Evolutionary conservation across 2,797 vertebrate genomes (phyloP), one percentile per base, ranked within the genome.

Genomic region (Molossus molossus): DNA sequence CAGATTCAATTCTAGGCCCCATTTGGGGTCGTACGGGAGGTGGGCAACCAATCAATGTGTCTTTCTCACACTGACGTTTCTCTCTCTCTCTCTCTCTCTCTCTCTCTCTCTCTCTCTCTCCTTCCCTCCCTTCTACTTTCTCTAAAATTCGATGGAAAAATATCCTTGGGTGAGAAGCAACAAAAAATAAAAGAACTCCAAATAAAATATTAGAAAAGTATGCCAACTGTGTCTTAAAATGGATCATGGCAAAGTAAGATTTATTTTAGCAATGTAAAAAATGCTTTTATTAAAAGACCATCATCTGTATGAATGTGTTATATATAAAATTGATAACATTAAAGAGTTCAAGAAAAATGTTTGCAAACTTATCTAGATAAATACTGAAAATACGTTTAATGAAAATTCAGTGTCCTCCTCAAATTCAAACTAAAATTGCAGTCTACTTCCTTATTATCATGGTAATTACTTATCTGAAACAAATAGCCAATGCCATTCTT

Each of bases 311-410:
- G 48, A 33, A 75, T n/a, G 17, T 87, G 20, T 69, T 77, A 67
- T 57, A 40, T 53, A 69, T 50, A 77, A 70, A 84, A 69, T 4
- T 50, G 40, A 84, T 69, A 13, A 40, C 40, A 50, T 67, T 53
- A 62, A 90, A 33, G 5, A 7, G n/a, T 58, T 84, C 69, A 69
- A 84, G 62, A n/a, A 77, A 82, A 80, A 67, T 69, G 9, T 83
- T 69, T 2, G 3, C 10, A 90, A 77, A 77, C 14, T 90, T 70
- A 84, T 40, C 53, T 25, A 53, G 40, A 53, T 77, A 84, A 94
- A 60, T 33, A 77, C n/a, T 77, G 20, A 90, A 94, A 77, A 53
- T 82, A 65, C 21, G 15, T 90, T 84, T 67, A 18, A 88, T 58
- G 65, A 58, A 69, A 84, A 84, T 69, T 90, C n/a, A 10, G 50